Base-by-base conservation (phyloP, 2,797 vertebrate species). In the Semotilus atromaculatus region DNA sequence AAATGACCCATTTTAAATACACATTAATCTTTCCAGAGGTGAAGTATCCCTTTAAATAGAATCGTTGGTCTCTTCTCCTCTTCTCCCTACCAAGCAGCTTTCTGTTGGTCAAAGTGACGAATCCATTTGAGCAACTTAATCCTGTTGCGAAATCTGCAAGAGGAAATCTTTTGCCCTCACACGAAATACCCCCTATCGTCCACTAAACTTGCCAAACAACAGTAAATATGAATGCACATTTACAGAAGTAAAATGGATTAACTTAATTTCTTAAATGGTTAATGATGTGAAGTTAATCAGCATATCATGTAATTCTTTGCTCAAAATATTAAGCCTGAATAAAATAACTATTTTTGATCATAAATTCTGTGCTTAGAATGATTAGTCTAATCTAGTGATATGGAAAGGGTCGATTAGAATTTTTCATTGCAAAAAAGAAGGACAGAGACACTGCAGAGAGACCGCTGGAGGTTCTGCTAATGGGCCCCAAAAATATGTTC, bases 391-490 rank as follows among this genome's bases (percentile, higher is more conserved):
- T 60, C 7, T 43, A 7, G n/a, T 43, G 18, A 78, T 40, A 58
- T 0, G 4, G 14, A 38, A 76, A 38, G 14, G 7, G 34, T 36
- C n/a, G 19, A 7, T 26, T 16, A 23, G 53, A 72, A 72, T 45
- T 62, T 72, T 53, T 75, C 5, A 51, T 13, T 83, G 43, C 38
- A 36, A 36, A 36, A 55, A 31, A 60, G 1, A 43, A 40, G 6
- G 18, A 43, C 36, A 21, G 75, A 60, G 80, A 72, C n/a, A 45
- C 7, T 13, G 51, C 13, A 16, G 45, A 73, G 31, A 45, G 78
- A 75, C 71, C 18, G 18, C 78, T 81, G 64, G 29, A 81, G 53
- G 48, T 67, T 86, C 80, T 40, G 26, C 70, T 81, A 86, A 86
- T 76, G 72, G 51, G 48, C 51, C 51, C 31, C 38, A 48, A 75